phyloP scores from a whole-genome alignment of 2,113 vertebrate genomes.

The Casuarius casuarius region DNA sequence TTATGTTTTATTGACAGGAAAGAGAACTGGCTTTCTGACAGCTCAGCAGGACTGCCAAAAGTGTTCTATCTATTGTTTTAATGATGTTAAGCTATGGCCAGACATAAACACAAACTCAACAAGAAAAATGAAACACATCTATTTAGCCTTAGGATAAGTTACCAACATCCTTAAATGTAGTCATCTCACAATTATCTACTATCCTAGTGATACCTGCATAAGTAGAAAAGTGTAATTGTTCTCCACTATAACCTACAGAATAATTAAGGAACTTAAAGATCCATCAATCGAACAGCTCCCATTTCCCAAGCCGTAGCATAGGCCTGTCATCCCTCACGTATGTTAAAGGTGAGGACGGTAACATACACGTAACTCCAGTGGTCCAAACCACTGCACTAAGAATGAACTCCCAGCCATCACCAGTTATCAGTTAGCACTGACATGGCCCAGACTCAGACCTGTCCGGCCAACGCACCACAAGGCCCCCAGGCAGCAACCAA shows the following conservation, averaged over 20 bases:
- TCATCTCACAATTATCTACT: not conserved
- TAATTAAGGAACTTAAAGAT: not conserved
- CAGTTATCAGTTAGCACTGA: not conserved
- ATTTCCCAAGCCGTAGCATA: rapidly evolving
- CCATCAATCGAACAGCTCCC: not conserved
- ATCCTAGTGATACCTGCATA: not conserved
- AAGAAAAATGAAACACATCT: not conserved
- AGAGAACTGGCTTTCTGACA: not conserved
- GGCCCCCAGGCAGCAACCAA: rapidly evolving
- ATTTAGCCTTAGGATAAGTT: not conserved
- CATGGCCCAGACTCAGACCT: not conserved
- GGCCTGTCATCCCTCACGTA: not conserved
- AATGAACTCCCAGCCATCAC: rapidly evolving
- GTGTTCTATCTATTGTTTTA: not conserved
- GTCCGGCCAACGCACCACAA: rapidly evolving
- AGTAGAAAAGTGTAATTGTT: not conserved
- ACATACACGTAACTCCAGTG: rapidly evolving
- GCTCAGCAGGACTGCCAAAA: not conserved
- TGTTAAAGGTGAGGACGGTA: rapidly evolving
- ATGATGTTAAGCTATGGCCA: not conserved
- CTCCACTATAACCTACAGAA: rapidly evolving
- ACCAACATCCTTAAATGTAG: not conserved
- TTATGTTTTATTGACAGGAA: not conserved
- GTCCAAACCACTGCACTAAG: not conserved
- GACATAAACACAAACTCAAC: not conserved